Evolutionary conservation across 2,113 vertebrate species (phyloP).

Genomic region (Centropus bengalensis): DNA sequence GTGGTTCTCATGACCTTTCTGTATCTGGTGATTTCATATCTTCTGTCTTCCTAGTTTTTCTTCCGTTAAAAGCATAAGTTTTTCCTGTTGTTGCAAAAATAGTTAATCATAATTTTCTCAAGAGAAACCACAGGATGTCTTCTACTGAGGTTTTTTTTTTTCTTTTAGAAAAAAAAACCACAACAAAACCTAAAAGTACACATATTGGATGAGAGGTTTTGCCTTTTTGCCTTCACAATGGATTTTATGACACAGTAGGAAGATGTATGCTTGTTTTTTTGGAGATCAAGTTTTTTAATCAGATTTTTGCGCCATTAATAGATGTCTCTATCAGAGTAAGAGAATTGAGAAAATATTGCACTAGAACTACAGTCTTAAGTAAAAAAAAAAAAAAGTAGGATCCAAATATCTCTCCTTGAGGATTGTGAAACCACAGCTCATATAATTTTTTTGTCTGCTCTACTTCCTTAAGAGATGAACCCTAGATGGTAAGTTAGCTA

Average conservation of each 20-base stretch:
- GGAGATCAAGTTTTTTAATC: background rate
- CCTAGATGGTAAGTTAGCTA: background rate
- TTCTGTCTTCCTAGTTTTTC: background rate
- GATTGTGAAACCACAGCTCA: background rate
- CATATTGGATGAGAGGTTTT: background rate
- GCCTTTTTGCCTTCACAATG: background rate
- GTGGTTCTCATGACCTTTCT: background rate
- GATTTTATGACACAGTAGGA: background rate
- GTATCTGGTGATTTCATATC: background rate
- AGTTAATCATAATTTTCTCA: background rate
- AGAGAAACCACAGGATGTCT: background rate
- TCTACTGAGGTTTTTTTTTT: background rate
- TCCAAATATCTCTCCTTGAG: background rate
- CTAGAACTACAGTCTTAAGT: background rate
- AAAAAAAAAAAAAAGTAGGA: background rate
- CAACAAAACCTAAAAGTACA: background rate
- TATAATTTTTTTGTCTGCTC: background rate
- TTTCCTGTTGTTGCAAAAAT: background rate
- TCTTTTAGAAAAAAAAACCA: background rate
- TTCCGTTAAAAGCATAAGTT: background rate
- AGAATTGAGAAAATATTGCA: background rate
- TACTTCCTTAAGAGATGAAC: background rate
- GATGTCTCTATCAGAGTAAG: background rate
- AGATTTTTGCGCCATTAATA: background rate
- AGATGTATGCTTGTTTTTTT: background rate